Percentiles rank a stretch among this genome's conserved stretches.
Conservation (phyloP, 2,888 invertebrate species). For the Aproaerema taeniolella region DNA sequence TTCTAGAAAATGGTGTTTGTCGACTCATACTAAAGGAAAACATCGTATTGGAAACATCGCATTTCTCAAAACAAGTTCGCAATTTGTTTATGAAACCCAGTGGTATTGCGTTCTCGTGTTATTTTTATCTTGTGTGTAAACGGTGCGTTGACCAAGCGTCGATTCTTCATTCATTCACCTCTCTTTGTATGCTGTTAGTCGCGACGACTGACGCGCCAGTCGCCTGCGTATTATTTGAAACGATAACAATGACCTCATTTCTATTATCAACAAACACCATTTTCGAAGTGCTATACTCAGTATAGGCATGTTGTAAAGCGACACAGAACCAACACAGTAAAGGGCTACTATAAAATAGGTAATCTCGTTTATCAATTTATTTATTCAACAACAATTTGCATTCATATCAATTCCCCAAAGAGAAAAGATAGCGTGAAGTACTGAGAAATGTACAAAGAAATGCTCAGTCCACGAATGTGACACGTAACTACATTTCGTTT, state of each 20-base stretch:
- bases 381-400: constrained; percentile 50
- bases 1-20: constrained; percentile 1
- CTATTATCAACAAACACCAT: constrained; percentile 35
- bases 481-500: constrained; percentile 19
- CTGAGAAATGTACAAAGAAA: constrained; percentile 11
- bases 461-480: constrained; percentile 3
- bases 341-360: constrained; percentile 32
- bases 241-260: constrained; percentile 1
- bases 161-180: constrained; percentile 10
- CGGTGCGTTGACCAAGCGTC: constrained; percentile 7
- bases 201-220: neutral
- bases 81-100: too few species aligned
- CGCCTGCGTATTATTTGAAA: neutral
- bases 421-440: constrained; percentile 32
- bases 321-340: constrained; percentile 42
- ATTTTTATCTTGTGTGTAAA: neutral
- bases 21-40: neutral
- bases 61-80: constrained; percentile 5
- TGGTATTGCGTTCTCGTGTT: constrained; percentile 1
- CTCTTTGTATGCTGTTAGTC: constrained; percentile 4
- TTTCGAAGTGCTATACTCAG: constrained; percentile 27
- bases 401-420: constrained; percentile 31
- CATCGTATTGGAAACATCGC: neutral
- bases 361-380: constrained; percentile 32
- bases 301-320: constrained; percentile 35